These are phyloP conservation scores for Centropus bengalensis DNA, from an alignment of 2,113 vertebrate species.

Conservation along the genomic window DNA sequence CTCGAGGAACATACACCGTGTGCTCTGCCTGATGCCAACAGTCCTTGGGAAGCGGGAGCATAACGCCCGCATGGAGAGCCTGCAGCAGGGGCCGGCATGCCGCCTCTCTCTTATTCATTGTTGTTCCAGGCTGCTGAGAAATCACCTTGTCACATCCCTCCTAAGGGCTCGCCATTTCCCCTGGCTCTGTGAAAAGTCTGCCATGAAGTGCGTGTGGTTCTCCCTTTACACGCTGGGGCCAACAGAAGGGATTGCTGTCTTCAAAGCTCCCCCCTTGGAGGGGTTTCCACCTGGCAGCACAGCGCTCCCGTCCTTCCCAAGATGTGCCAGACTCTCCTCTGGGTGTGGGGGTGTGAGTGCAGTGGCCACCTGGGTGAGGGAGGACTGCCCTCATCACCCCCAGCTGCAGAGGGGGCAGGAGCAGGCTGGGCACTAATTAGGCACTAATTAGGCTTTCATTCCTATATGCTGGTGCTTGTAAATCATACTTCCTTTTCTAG, in stretches of 20 bases:
- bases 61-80: background rate
- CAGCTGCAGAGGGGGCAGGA: background rate
- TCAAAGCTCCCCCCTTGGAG: background rate
- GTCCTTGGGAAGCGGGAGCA: background rate
- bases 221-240: background rate
- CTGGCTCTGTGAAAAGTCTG: background rate
- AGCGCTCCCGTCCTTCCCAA: background rate
- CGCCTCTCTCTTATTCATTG: background rate
- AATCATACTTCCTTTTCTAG: background rate
- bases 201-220: fast-evolving
- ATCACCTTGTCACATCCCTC: fast-evolving
- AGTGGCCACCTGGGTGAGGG: background rate
- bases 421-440: background rate
- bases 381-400: background rate
- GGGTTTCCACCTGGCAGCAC: background rate
- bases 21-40: background rate
- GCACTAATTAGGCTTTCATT: background rate
- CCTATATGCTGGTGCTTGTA: background rate
- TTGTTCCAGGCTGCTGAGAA: background rate
- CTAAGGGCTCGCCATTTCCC: background rate
- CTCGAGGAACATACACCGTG: background rate
- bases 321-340: background rate
- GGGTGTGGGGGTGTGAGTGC: background rate
- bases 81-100: background rate
- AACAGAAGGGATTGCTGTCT: background rate